Percentiles rank a stretch among this genome's conserved stretches.
phyloP scores from a whole-genome alignment of 2,888 invertebrate species.

The Calliscelio sp. region DNA sequence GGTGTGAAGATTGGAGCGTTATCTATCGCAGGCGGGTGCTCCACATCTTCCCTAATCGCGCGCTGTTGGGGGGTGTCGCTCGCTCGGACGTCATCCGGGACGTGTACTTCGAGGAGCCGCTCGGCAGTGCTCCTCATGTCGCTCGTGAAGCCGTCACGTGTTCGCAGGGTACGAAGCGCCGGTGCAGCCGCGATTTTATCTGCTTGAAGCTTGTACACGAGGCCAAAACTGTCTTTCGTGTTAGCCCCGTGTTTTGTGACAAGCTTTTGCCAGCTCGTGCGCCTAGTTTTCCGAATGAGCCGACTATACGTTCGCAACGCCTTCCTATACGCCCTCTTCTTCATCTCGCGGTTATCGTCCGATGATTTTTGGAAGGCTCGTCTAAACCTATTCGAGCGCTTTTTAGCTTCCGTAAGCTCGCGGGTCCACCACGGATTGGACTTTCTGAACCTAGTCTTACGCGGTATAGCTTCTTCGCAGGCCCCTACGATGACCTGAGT shows the following conservation, averaged over 20 bases:
- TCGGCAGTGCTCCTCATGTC: constrained; percentile 49
- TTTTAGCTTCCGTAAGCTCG: constrained; percentile 41
- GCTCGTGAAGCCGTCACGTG: constrained; percentile 12
- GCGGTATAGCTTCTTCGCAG: constrained; percentile 55
- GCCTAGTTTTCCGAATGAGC: constrained; percentile 7
- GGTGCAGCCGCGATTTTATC: constrained; percentile 50
- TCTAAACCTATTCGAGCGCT: too few relatives aligned
- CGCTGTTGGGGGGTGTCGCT: constrained; percentile 32
- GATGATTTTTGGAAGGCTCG: neutral
- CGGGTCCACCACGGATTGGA: constrained; percentile 73
- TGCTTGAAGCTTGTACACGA: constrained; percentile 69
- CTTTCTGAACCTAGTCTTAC: constrained; percentile 54
- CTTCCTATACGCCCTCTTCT: neutral
- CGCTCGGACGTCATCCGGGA: constrained; percentile 46
- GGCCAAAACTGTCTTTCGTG: constrained; percentile 54
- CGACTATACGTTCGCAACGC: constrained; percentile 1
- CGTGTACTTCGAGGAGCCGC: constrained; percentile 51
- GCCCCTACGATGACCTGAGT: constrained; percentile 50
- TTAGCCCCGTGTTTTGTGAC: constrained; percentile 65
- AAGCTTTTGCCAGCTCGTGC: constrained; percentile 42
- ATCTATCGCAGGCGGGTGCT: constrained; percentile 10
- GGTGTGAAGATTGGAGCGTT: constrained; percentile 38
- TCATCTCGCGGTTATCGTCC: neutral
- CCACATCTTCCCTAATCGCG: constrained; percentile 38
- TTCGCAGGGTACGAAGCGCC: constrained; percentile 6